These are phyloP conservation scores for Myanophis thanlyinensis DNA, from an alignment of 2,113 vertebrate species.

Conservation along the genomic window DNA sequence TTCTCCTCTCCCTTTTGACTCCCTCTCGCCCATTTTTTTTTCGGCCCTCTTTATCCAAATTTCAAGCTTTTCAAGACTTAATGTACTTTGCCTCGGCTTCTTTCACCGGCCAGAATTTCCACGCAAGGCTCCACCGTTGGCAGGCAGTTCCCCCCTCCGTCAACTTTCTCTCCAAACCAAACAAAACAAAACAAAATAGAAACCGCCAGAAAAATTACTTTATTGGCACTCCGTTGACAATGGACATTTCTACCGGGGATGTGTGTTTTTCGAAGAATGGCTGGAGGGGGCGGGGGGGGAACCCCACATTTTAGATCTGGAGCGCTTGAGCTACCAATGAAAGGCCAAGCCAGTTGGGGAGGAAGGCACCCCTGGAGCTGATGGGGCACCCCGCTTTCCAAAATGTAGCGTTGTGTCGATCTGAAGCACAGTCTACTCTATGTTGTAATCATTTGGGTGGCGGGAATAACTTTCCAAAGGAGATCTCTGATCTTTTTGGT, in stretches of 20 bases:
- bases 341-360: neutral
- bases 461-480: neutral
- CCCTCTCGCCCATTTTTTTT: neutral
- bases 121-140: neutral
- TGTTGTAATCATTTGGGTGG: neutral
- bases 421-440: neutral
- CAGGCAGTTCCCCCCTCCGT: neutral
- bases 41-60: conserved; percentile 25
- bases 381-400: neutral
- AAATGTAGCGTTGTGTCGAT: neutral
- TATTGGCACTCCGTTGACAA: neutral
- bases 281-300: no score
- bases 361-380: neutral
- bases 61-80: conserved; percentile 38
- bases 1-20: conserved; percentile 33
- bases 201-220: neutral
- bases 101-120: neutral
- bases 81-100: neutral
- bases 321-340: neutral
- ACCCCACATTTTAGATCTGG: neutral
- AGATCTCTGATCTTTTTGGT: neutral
- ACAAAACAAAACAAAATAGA: neutral
- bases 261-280: neutral
- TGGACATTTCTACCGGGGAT: neutral
- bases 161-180: neutral